Percentiles rank a stretch among this genome's conserved stretches.
Conservation (phyloP, 2,113 vertebrate genomes). For the Megalops atlanticus region DNA sequence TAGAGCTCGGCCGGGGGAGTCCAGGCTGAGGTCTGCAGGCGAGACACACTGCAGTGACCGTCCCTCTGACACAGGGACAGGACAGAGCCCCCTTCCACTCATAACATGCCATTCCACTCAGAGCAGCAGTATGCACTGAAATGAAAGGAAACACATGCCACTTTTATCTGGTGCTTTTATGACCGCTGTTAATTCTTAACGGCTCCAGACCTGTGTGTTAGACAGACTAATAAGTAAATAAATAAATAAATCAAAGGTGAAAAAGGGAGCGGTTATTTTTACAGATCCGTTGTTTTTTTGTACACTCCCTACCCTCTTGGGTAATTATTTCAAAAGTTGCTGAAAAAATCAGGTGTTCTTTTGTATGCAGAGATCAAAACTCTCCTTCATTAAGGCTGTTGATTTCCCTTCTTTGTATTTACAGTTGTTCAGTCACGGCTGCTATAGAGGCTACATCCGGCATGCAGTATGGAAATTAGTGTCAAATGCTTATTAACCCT, state of each 20-base stretch:
- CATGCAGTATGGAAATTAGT: constrained; percentile 31
- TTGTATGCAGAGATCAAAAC: constrained; percentile 22
- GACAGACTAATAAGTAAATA: constrained; percentile 14
- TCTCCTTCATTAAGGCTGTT: constrained; percentile 20
- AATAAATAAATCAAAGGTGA: background rate
- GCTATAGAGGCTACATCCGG: constrained; percentile 7
- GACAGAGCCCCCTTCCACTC: background rate
- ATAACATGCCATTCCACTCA: background rate
- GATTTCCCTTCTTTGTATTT: constrained; percentile 10
- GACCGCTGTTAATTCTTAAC: constrained; percentile 18
- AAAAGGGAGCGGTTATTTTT: constrained; percentile 16
- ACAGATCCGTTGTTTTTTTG: background rate
- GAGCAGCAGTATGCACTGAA: background rate
- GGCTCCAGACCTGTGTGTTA: constrained; percentile 1
- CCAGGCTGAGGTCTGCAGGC: background rate
- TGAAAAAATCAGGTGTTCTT: constrained; percentile 1
- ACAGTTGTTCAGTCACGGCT: background rate
- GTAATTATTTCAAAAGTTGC: constrained; percentile 18
- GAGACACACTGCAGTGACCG: background rate
- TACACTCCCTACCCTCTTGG: constrained; percentile 13
- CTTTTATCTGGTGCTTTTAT: constrained; percentile 23
- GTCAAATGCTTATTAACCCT: constrained; percentile 44
- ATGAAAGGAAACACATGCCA: background rate
- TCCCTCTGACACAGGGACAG: background rate
- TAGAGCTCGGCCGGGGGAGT: background rate